Base-by-base conservation (phyloP, 2,113 vertebrate genomes). In the Platysternon megacephalum region DNA sequence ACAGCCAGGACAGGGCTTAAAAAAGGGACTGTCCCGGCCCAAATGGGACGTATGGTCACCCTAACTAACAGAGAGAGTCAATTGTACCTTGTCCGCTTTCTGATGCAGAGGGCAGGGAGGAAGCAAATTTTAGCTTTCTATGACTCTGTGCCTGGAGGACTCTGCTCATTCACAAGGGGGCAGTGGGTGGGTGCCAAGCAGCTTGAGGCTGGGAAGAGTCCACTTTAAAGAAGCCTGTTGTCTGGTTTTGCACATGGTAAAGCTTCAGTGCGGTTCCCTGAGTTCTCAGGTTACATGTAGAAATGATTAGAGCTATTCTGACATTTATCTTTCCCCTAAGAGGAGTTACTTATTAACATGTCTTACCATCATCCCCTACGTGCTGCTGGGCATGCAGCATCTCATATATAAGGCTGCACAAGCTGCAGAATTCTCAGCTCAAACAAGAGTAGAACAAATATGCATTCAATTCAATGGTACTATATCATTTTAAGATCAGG, bases 371-470 rank as follows among this genome's bases (percentile, higher is more conserved):
- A 49, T 0, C 16, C 51, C 53, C 42, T 8, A 8, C 14, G 7
- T 39, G 2, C 29, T 48, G 11, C 51, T 65, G 65, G 10, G 32
- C 16, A 16, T 19, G 3, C 52, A 79, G 42, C 28, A 19, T 3
- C 14, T 14, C 11, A 1, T 0, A 0, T 24, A 2, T 1, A 32
- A 85, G 6, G 4, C 35, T 82, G 87, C 0, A 2, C 4, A n/a
- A 72, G 28, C 32, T 84, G 49, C 28, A 48, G 52, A 56, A 14
- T 44, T 82, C 19, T 85, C 42, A 11, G 53, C 26, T 0, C 0
- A 0, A 5, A 22, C n/a, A 22, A 8, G 29, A 82, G 76, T 42
- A 35, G 44, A 94, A 81, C 39, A 35, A 94, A 44, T 5, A 49
- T 21, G 17, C 39, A 29, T 35, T 74, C 11, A 2, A 13, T 5